Evolutionary conservation across 2,888 invertebrate species (phyloP), one percentile per base, ranked within the genome.

Genomic region (Eurytoma californica): DNA sequence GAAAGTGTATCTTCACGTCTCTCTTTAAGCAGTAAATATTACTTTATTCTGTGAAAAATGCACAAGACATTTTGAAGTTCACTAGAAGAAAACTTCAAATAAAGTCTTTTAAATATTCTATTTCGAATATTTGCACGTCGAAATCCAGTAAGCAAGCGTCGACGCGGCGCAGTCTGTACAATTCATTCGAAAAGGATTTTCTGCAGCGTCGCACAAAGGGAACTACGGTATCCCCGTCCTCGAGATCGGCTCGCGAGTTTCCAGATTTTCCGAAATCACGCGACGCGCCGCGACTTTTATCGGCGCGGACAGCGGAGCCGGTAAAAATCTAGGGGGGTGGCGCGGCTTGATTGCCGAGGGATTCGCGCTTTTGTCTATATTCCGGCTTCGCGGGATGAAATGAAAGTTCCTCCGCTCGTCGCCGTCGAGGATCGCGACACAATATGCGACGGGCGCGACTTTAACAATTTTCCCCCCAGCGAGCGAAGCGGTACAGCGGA

Each of bases 291-390:
- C 67, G 80, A 80, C 67, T 78, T 78, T 80, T 72, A 80, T 77
- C 74, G 70, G 67, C 3, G 4, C 57, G 72, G 66, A 74, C 72
- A 51, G 30, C n/a, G 60, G 55, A 20, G 68, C 24, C 12, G 55
- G 13, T 68, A 51, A 78, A 60, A 79, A 73, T 68, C 63, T 65
- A 2, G 61, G 13, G 12, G 60, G 2, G 24, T 2, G n/a, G 30
- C 3, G 47, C 60, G 57, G 75, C 66, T 66, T 73, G 68, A 73
- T 70, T 79, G 79, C 68, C 80, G 79, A 79, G 77, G 78, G 80
- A 79, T 80, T 80, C 80, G 49, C 72, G 79, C 79, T 81, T 82
- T 82, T 83, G 81, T 82, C 80, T 81, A 60, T 75, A 72, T 65
- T 51, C 67, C 67, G 18, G 39, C 13, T 18, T 18, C 57, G 24